Evolutionary conservation across 2,888 invertebrate species (phyloP).

Genomic region (Cloeon dipterum): DNA sequence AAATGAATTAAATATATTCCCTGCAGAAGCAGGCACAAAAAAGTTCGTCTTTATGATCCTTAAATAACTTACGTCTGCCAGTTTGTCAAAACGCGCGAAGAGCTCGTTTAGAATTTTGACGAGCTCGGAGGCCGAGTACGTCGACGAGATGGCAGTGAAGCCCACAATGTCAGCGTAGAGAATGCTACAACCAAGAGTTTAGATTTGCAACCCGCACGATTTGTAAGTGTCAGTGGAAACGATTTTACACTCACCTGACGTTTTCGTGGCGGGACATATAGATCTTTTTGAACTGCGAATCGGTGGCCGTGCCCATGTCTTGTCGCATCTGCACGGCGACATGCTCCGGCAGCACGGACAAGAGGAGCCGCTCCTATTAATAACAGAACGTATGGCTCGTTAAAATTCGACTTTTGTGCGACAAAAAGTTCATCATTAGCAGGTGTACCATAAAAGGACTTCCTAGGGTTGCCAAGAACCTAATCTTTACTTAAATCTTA

Average conservation of each 20-base stretch:
- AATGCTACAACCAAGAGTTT: conserved; percentile 43
- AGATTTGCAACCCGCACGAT: no score
- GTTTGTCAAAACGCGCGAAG: conserved; percentile 84
- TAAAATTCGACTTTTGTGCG: background rate
- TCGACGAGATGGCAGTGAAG: conserved; percentile 87
- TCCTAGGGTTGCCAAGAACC: no score
- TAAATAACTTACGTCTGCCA: conserved; percentile 26
- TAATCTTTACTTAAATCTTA: no score
- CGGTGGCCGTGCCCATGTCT: conserved; percentile 65
- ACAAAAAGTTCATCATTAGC: background rate
- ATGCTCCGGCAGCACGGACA: conserved; percentile 87
- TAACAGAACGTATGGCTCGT: conserved; percentile 7
- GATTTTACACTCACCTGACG: no score
- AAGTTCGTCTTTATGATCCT: no score
- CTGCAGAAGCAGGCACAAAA: no score
- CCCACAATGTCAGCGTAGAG: conserved; percentile 96
- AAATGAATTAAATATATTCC: no score
- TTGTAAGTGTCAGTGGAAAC: no score
- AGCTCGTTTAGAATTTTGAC: conserved; percentile 90
- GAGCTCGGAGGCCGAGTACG: conserved; percentile 84
- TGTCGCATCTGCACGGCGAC: conserved; percentile 92
- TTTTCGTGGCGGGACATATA: conserved; percentile 95
- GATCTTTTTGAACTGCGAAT: conserved; percentile 91
- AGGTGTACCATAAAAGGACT: conserved; percentile 5
- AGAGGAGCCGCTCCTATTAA: conserved; percentile 60